Evolutionary conservation across 2,888 invertebrate genomes (phyloP), one percentile per base, ranked within the genome.

Genomic region (Alloplasta piceator): DNA sequence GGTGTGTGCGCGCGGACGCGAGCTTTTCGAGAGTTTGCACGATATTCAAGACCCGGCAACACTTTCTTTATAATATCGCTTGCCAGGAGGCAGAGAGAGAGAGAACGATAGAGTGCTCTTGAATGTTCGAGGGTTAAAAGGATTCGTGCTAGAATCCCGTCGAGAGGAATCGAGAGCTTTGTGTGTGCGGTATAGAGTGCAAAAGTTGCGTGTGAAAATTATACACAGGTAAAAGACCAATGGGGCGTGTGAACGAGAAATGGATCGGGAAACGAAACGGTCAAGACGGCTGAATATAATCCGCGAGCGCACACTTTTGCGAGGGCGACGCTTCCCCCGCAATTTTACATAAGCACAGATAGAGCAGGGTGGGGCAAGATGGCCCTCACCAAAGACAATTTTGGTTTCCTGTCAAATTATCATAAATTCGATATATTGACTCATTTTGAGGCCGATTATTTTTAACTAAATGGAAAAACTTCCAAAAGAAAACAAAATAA

Each of bases 161-260:
- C 26, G 26, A 71, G 41, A 50, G 12, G 56, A 36, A 68, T 16
- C 26, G 43, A 41, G 56, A 16, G 9, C 39, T n/a, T 4, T 36
- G 52, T 50, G 26, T 26, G 26, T 26, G 26, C 26, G 26, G 26
- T 26, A 12, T 6, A 46, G 4, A 43, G 16, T 36, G 67, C n/a
- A 41, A 76, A 55, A 50, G 39, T 80, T 63, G 80, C 76, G 76
- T 67, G 80, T 76, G 67, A 80, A 72, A 80, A 80, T 80, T 52
- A 72, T 72, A 68, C 72, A 76, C 36, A 61, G 26, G 73, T 39
- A 63, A 73, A 73, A 36, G 48, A 38, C 43, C 14, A 6, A 52
- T 12, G 6, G 14, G 14, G 6, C 52, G n/a, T 43, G 1, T 9
- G 43, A 43, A 43, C 1, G 48, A 48, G 48, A 10, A 52, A 55